phyloP scores from a whole-genome alignment of 1,140 invertebrate genomes.

The Euwallacea fornicatus region DNA sequence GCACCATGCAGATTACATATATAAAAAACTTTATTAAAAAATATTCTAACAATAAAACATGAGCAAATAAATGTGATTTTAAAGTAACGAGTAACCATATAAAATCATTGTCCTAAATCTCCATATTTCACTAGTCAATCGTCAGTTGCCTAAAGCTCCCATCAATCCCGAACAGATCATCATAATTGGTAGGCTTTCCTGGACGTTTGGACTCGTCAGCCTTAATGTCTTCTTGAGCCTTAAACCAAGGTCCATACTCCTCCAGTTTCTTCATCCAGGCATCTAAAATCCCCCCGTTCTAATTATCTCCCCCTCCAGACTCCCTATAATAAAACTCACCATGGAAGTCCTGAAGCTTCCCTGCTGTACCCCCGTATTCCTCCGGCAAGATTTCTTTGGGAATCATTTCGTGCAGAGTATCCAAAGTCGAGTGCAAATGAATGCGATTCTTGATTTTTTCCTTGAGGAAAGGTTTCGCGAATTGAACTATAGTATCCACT shows the following conservation, averaged over 20 bases:
- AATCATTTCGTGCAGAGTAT: slow-evolving; percentile 74
- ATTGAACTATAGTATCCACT: slow-evolving; percentile 79
- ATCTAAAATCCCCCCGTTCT: slow-evolving; percentile 65
- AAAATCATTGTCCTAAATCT: no score
- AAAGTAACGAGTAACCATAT: no score
- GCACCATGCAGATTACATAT: no score
- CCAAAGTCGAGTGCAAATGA: slow-evolving; percentile 71
- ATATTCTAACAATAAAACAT: no score
- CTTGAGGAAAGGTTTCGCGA: slow-evolving; percentile 82
- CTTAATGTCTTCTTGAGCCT: slow-evolving; percentile 69
- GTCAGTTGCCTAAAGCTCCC: slow-evolving; percentile 77
- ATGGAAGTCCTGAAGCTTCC: slow-evolving; percentile 69
- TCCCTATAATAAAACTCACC: slow-evolving; percentile 60
- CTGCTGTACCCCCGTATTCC: slow-evolving; percentile 77
- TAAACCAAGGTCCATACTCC: slow-evolving; percentile 75
- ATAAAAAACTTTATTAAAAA: no score
- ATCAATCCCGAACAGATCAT: slow-evolving; percentile 79
- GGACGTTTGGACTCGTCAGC: slow-evolving; percentile 74
- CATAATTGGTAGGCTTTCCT: slow-evolving; percentile 76
- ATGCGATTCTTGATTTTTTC: slow-evolving; percentile 84
- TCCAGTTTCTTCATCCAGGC: slow-evolving; percentile 73
- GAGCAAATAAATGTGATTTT: no score
- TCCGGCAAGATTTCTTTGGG: slow-evolving; percentile 75
- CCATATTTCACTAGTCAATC: slow-evolving; percentile 64
- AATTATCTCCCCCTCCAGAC: slow-evolving; percentile 73